phyloP scores from a whole-genome alignment of 2,797 vertebrate genomes.

The Benthosema pterotum region DNA sequence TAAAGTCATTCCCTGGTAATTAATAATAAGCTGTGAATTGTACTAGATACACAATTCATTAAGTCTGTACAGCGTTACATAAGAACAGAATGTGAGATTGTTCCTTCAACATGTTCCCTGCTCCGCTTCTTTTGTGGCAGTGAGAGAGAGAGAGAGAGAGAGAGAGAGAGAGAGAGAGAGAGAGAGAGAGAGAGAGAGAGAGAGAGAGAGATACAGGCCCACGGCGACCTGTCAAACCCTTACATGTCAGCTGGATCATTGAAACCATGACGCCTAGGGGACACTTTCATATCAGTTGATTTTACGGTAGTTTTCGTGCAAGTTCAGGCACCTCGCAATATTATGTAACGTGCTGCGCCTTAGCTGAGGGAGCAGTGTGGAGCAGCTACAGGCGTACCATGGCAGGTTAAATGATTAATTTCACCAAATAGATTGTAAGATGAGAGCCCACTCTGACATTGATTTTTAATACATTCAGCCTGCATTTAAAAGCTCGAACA shows the following conservation, averaged over 20 bases:
- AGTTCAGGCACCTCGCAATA: constrained; percentile 20
- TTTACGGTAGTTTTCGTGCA: constrained; percentile 7
- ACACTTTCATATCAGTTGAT: constrained; percentile 17
- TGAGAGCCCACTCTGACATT: background rate
- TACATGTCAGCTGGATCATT: constrained; percentile 32
- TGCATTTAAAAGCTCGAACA: too few species aligned
- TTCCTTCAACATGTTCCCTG: too few species aligned
- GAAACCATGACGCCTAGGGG: constrained; percentile 15
- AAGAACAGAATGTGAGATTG: constrained; percentile 1
- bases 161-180: too few species aligned
- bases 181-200: too few species aligned
- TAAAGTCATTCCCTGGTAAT: too few species aligned
- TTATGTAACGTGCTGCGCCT: constrained; percentile 22
- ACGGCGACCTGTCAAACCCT: constrained; percentile 26
- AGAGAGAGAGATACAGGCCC: constrained; percentile 3
- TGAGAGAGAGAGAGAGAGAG: too few species aligned
- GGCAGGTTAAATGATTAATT: background rate
- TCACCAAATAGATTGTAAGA: background rate
- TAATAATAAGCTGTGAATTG: too few species aligned
- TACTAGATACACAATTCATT: too few species aligned
- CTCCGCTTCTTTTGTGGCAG: too few species aligned
- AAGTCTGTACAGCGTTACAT: constrained; percentile 8
- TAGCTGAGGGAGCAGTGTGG: constrained; percentile 8
- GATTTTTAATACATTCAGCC: too few species aligned
- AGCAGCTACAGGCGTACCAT: background rate